Conservation (phyloP, 2,888 invertebrate genomes). For the Creontiades dilutus region DNA sequence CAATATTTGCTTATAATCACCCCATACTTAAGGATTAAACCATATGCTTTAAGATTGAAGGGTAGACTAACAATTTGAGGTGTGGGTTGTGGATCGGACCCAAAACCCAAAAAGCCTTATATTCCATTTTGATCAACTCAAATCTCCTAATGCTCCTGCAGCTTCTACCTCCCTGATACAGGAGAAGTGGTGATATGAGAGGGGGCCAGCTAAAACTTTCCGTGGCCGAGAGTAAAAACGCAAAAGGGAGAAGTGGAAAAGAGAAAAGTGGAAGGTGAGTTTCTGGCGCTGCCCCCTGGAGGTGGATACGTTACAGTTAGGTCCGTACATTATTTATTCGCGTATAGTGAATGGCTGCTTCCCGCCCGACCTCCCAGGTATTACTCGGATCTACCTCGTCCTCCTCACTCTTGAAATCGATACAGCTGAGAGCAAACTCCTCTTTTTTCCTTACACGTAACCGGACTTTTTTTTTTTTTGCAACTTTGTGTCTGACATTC, state of each 20-base stretch:
- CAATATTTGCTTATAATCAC: too few species aligned
- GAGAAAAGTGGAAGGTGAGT: not conserved
- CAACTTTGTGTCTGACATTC: not conserved
- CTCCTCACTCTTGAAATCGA: slow-evolving; percentile 37
- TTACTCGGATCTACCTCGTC: slow-evolving; percentile 17
- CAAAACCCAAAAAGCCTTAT: too few species aligned
- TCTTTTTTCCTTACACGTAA: not conserved
- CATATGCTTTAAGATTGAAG: too few species aligned
- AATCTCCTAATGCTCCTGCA: too few species aligned
- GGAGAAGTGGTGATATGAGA: too few species aligned
- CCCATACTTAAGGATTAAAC: too few species aligned
- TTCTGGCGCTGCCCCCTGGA: slow-evolving; percentile 31
- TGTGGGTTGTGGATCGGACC: too few species aligned
- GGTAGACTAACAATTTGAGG: too few species aligned
- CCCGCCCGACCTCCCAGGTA: slow-evolving; percentile 28
- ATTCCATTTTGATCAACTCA: too few species aligned
- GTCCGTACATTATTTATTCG: slow-evolving; percentile 49
- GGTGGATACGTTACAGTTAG: slow-evolving; percentile 52
- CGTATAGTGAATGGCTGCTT: slow-evolving; percentile 44
- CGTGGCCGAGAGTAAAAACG: not conserved
- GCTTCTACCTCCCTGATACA: too few species aligned
- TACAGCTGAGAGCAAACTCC: not conserved
- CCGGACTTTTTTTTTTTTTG: not conserved
- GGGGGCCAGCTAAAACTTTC: too few species aligned
- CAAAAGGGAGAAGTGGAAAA: not conserved